A percentile compares a stretch with the other conserved stretches of the same genome.
These are phyloP conservation scores for Stichodactyla mertensii DNA, from an alignment of 64 coral and sea anemone genomes.

Conservation along the genomic window DNA sequence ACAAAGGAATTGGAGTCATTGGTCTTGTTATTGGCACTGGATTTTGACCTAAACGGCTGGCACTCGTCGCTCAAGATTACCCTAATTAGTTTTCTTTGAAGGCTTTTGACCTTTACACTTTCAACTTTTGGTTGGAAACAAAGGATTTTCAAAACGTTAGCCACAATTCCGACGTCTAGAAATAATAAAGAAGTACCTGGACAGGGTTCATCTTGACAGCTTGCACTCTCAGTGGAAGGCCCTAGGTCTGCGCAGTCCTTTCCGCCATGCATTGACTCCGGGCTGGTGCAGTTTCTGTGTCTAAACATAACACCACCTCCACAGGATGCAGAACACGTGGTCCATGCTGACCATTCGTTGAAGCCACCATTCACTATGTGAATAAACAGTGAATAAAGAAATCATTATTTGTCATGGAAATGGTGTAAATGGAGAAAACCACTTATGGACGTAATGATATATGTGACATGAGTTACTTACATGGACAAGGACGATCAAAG, in stretches of 20 bases:
- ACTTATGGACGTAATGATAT: no score
- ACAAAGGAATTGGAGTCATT: not conserved
- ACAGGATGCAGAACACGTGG: conserved; percentile 79
- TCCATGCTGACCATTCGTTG: conserved; percentile 87
- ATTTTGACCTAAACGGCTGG: no score
- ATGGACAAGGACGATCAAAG: conserved; percentile 80
- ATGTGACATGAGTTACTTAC: conserved; percentile 40
- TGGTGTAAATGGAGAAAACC: no score
- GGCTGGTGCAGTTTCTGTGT: conserved; percentile 77
- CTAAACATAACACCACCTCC: conserved; percentile 85
- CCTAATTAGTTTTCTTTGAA: no score
- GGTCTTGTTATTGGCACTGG: no score
- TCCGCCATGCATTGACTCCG: conserved; percentile 78
- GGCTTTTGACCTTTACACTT: no score
- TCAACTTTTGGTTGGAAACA: no score
- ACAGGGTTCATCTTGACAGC: conserved; percentile 78
- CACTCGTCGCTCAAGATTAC: no score
- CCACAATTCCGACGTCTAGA: no score
- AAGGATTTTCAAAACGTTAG: no score
- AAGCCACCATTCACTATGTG: conserved; percentile 68
- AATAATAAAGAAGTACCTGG: conserved; percentile 37
- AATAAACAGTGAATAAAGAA: not conserved
- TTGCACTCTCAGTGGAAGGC: conserved; percentile 68
- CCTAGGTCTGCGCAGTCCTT: conserved; percentile 84
- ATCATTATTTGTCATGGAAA: no score